These are phyloP conservation scores for Macroramphosus scolopax DNA, from an alignment of 2,797 vertebrate genomes.

Conservation along the genomic window DNA sequence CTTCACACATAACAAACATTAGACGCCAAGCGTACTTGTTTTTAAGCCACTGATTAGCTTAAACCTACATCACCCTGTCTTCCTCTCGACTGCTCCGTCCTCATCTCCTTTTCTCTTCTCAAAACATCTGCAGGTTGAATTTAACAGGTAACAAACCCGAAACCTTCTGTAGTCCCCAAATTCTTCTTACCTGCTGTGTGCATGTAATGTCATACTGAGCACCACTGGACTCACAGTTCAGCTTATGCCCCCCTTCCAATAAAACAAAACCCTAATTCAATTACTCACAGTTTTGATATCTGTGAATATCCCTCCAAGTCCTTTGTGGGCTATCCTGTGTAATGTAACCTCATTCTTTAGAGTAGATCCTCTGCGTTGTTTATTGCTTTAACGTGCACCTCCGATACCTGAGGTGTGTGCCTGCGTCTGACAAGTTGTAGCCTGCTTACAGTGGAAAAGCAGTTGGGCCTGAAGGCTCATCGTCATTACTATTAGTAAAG, in stretches of 20 bases:
- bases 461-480: slow-evolving; percentile 16
- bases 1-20: slow-evolving; percentile 7
- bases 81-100: neutral
- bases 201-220: neutral
- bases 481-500: neutral
- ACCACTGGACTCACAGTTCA: no score
- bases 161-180: slow-evolving; percentile 4
- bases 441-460: slow-evolving; percentile 21
- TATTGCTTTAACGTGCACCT: neutral
- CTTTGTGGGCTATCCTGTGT: neutral
- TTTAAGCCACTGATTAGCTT: slow-evolving; percentile 6
- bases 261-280: neutral
- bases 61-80: neutral
- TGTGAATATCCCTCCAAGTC: slow-evolving; percentile 1
- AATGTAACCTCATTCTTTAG: slow-evolving; percentile 7
- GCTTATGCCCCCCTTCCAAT: no score
- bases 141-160: slow-evolving; percentile 29
- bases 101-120: neutral
- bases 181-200: slow-evolving; percentile 11
- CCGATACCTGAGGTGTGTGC: slow-evolving; percentile 11
- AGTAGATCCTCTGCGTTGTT: neutral
- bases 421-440: slow-evolving; percentile 37
- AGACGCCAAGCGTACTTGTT: slow-evolving; percentile 9
- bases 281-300: slow-evolving; percentile 30
- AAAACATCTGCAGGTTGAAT: slow-evolving; percentile 25